Percentiles rank a stretch among this genome's conserved stretches.
Evolutionary conservation across 2,797 vertebrate genomes (phyloP).

Genomic region (Tenualosa ilisha): DNA sequence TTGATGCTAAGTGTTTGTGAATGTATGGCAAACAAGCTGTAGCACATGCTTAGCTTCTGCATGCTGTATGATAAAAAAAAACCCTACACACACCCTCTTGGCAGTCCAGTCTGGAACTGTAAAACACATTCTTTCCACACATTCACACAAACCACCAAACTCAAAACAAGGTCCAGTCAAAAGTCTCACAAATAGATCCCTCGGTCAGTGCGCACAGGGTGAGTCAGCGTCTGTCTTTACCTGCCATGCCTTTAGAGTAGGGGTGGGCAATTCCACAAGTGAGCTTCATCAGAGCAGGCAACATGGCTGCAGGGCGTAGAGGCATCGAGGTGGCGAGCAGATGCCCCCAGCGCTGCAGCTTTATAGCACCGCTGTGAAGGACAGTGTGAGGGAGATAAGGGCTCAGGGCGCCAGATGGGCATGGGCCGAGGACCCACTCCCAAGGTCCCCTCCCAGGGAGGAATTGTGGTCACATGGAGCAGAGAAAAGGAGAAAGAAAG

Average conservation of each 20-base stretch:
- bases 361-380: slow-evolving; percentile 76
- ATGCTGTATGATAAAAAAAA: too few relatives aligned
- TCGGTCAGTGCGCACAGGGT: neutral
- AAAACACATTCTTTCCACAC: neutral
- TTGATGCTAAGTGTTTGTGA: neutral
- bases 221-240: slow-evolving; percentile 57
- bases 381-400: slow-evolving; percentile 68
- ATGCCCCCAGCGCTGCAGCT: slow-evolving; percentile 26
- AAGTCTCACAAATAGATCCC: neutral
- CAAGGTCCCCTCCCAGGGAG: slow-evolving; percentile 59
- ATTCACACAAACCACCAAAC: neutral
- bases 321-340: neutral
- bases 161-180: neutral
- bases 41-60: neutral
- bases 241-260: slow-evolving; percentile 72
- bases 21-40: neutral
- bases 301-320: slow-evolving; percentile 64
- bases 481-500: neutral
- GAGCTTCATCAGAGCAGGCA: slow-evolving; percentile 79
- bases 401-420: slow-evolving; percentile 63
- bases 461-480: neutral
- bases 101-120: neutral
- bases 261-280: slow-evolving; percentile 85
- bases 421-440: slow-evolving; percentile 48
- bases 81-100: neutral